Base-by-base conservation (phyloP, 2,888 invertebrate species). In the Pollenia amentaria region DNA sequence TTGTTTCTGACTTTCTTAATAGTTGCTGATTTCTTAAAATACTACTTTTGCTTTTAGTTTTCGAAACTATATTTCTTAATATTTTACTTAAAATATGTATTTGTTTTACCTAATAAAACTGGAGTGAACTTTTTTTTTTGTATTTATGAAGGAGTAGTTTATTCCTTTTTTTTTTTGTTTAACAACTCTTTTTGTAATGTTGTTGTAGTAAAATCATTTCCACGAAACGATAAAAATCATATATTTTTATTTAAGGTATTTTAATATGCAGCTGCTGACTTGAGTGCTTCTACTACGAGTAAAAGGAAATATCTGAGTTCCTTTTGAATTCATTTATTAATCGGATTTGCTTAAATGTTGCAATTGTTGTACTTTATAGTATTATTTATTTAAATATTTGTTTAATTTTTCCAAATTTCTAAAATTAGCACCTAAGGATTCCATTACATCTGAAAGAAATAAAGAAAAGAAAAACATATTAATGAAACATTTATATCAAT, bases 361-460 rank as follows among this genome's bases (percentile, higher is more conserved):
- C 77, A 72, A 73, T 69, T 85, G 70, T 73, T 78, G 80, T 84
- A 84, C 78, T 84, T 76, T 78, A 70, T 84, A 76, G 53, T 70
- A 70, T 81, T 89, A 85, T 88, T 80, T 72, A 67, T 69, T 76
- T 76, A 69, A 51, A 89, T 88, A 76, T 72, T 80, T 73, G 46
- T 88, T 89, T 83, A 88, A 87, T 88, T 83, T 87, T 90, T 92
- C 93, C 92, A 93, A 93, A 91, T 90, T 90, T 91, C 92, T 92
- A 93, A 92, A 81, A 92, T 93, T 92, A 92, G 92, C 92, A 92
- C 93, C 92, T 92, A 92, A 89, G 92, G 92, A 93, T 92, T 93
- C 90, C 87, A 92, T 92, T 91, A 92, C 91, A 93, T 92, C 92
- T 92, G 92, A 69, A 92, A 76, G 67, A 89, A 79, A 89, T 75